These are phyloP conservation scores for Actinernus sp. DNA, from an alignment of 92 coral and sea anemone genomes.

Conservation along the genomic window DNA sequence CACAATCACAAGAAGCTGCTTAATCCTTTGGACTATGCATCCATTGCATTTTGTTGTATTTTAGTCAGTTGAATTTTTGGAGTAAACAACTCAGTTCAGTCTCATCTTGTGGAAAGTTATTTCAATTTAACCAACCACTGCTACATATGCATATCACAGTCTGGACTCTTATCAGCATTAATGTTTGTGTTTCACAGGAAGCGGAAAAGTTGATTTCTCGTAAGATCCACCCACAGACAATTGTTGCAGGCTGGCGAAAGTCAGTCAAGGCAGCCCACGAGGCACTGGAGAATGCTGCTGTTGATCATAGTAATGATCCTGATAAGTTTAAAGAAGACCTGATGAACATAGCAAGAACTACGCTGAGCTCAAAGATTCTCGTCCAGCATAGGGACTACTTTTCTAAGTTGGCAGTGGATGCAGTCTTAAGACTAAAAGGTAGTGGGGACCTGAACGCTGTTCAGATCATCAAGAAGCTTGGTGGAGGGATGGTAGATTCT, in stretches of 20 bases:
- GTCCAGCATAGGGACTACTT: slow-evolving; percentile 96
- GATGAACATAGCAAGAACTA: slow-evolving; percentile 98
- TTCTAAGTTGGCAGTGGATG: slow-evolving; percentile 97
- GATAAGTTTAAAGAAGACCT: slow-evolving; percentile 91
- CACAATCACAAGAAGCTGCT: too few species aligned
- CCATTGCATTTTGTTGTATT: too few species aligned
- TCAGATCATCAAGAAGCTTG: slow-evolving; percentile 98
- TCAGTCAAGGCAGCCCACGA: slow-evolving; percentile 85
- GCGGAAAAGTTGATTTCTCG: slow-evolving; percentile 90
- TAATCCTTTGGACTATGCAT: too few species aligned
- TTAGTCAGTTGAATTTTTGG: too few species aligned
- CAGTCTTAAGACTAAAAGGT: slow-evolving; percentile 92
- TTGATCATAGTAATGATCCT: slow-evolving; percentile 81
- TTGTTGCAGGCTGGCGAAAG: slow-evolving; percentile 97
- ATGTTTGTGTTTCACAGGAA: slow-evolving; percentile 84
- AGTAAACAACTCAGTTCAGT: too few species aligned
- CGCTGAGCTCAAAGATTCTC: slow-evolving; percentile 96
- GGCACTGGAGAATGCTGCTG: slow-evolving; percentile 91
- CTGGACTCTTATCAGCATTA: slow-evolving; percentile 88
- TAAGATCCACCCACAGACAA: slow-evolving; percentile 97
- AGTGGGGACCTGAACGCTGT: slow-evolving; percentile 97
- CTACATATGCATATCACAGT: slow-evolving; percentile 97
- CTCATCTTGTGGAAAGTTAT: too few species aligned
- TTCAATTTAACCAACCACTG: too few species aligned
- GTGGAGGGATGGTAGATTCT: slow-evolving; percentile 95